phyloP scores from a whole-genome alignment of 2,888 invertebrate species.

The Chaitophorus viminalis region DNA sequence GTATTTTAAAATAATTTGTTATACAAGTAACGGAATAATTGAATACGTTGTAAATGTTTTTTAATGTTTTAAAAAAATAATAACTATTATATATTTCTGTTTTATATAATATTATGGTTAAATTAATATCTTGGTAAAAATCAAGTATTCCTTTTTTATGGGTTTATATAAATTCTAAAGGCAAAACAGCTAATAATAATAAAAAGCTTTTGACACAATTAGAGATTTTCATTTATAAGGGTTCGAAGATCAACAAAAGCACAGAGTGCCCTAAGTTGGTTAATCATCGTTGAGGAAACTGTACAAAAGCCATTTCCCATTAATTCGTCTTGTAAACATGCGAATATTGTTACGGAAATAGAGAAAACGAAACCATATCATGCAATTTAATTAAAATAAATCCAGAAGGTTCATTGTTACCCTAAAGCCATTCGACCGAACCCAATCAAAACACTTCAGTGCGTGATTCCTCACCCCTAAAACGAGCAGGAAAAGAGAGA shows the following conservation, averaged over 20 bases:
- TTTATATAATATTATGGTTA: conserved; percentile 32
- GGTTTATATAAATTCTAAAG: conserved; percentile 56
- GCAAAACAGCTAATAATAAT: conserved; percentile 61
- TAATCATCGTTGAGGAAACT: conserved; percentile 59
- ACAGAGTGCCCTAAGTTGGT: conserved; percentile 61
- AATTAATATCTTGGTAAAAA: conserved; percentile 46
- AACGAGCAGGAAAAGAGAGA: conserved; percentile 44
- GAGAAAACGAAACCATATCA: conserved; percentile 62
- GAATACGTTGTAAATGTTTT: neutral
- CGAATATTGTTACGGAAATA: conserved; percentile 61
- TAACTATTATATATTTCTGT: neutral
- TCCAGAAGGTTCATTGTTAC: conserved; percentile 61
- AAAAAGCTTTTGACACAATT: conserved; percentile 62
- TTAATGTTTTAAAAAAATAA: conserved; percentile 22
- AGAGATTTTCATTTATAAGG: conserved; percentile 61
- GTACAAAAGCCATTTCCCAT: conserved; percentile 59
- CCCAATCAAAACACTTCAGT: conserved; percentile 59
- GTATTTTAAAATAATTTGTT: neutral
- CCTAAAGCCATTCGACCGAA: conserved; percentile 61
- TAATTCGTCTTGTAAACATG: conserved; percentile 62
- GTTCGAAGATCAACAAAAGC: conserved; percentile 61
- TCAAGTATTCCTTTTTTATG: conserved; percentile 48
- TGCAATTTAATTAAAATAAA: conserved; percentile 62
- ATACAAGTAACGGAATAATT: neutral
- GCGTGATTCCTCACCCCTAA: conserved; percentile 45